phyloP scores from a whole-genome alignment of 2,113 vertebrate genomes.

The Ornithorhynchus anatinus region DNA sequence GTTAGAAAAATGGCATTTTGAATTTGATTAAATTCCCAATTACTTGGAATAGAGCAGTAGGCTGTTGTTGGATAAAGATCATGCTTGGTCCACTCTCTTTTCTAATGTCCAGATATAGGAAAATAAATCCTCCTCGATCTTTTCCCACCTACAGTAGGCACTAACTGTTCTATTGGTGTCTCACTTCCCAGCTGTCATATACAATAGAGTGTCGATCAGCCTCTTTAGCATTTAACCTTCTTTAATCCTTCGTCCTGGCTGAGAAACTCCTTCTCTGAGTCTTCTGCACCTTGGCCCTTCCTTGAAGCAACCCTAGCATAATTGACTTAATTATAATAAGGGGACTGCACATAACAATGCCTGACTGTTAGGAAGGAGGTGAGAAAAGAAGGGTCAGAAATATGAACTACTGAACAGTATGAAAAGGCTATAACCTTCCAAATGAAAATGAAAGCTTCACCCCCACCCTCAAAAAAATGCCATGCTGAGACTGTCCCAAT shows the following conservation, averaged over 20 bases:
- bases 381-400: neutral
- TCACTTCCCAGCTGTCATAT: conserved; percentile 10
- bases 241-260: conserved; percentile 7
- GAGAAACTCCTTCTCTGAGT: conserved; percentile 8
- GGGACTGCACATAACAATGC: neutral
- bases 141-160: neutral
- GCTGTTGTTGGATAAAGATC: neutral
- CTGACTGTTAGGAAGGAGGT: neutral
- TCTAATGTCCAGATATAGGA: neutral
- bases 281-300: neutral
- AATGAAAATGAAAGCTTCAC: neutral
- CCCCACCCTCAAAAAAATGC: neutral
- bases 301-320: too few species aligned
- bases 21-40: neutral
- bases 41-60: neutral
- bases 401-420: too few species aligned
- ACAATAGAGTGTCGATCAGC: conserved; percentile 17
- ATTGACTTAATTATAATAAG: too few species aligned
- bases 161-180: neutral
- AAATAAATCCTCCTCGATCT: neutral
- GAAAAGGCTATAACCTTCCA: too few species aligned
- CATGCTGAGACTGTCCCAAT: neutral
- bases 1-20: neutral
- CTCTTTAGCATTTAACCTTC: conserved; percentile 28
- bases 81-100: neutral